phyloP scores from a whole-genome alignment of 2,797 vertebrate genomes.

The Ptychadena robeensis region DNA sequence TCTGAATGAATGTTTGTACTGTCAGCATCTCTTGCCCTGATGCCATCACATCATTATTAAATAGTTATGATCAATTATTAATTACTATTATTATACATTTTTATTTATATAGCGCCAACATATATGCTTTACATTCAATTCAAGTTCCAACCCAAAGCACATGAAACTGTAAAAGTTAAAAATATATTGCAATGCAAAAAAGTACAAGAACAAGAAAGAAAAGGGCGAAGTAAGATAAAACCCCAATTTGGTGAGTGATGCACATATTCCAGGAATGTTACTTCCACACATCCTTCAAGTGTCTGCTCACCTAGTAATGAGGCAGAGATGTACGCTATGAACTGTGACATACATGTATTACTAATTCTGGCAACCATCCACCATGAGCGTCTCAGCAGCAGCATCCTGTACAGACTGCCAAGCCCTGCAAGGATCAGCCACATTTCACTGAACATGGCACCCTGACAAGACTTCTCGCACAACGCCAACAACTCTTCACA shows the following conservation, averaged over 20 bases:
- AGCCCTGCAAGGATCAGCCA: conserved; percentile 39
- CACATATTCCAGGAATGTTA: background rate
- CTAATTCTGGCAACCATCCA: conserved; percentile 51
- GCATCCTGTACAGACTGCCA: conserved; percentile 56
- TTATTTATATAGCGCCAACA: no score
- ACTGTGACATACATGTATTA: conserved; percentile 37
- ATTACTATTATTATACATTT: no score
- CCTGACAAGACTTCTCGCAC: conserved; percentile 40
- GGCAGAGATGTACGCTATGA: background rate
- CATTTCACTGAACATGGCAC: conserved; percentile 43
- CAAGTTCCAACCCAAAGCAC: no score
- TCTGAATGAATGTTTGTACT: no score
- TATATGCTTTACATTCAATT: no score
- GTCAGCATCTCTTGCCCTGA: no score
- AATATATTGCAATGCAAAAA: background rate
- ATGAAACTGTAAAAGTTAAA: background rate
- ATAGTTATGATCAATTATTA: no score
- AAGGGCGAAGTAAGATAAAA: background rate
- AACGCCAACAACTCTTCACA: conserved; percentile 35
- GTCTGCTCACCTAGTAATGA: conserved; percentile 20
- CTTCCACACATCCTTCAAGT: background rate
- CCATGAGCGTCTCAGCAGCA: conserved; percentile 40
- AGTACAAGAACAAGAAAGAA: background rate
- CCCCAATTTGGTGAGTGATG: background rate
- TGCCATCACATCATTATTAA: no score